Conservation (phyloP, 2,888 invertebrate genomes). For the Oeneis ivallda region DNA sequence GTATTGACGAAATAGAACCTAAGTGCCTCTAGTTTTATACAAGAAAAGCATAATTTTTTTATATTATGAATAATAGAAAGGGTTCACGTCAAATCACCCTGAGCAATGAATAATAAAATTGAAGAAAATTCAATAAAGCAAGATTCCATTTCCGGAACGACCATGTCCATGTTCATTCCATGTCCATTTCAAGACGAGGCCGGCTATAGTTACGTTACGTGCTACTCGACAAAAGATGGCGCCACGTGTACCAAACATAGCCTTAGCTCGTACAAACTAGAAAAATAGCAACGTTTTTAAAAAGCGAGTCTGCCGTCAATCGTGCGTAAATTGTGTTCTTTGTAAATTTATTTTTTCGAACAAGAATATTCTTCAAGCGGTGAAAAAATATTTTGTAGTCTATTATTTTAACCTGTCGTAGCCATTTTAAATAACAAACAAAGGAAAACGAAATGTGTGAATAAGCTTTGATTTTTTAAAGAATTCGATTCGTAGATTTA, state of each 20-base stretch:
- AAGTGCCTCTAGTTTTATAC: too few relatives aligned
- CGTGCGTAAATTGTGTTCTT: constrained; percentile 27
- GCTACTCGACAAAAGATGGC: constrained; percentile 66
- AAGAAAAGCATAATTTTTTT: too few relatives aligned
- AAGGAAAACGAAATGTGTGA: not conserved
- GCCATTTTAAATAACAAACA: not conserved
- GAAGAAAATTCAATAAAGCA: too few relatives aligned
- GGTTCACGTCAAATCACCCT: too few relatives aligned
- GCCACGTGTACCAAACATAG: constrained; percentile 43
- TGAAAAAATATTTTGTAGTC: constrained; percentile 7
- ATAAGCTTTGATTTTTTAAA: too few relatives aligned
- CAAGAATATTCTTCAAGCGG: constrained; percentile 15
- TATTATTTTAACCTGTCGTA: not conserved
- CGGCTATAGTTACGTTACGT: too few relatives aligned
- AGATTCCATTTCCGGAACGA: too few relatives aligned
- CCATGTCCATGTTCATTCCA: too few relatives aligned
- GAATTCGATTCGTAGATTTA: not conserved
- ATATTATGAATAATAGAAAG: too few relatives aligned
- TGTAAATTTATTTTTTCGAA: constrained; percentile 13
- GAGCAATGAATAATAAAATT: too few relatives aligned
- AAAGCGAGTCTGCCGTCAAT: constrained; percentile 19
- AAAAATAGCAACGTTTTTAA: constrained; percentile 16
- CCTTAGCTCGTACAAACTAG: not conserved
- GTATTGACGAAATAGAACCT: too few relatives aligned
- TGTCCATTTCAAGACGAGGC: too few relatives aligned